These are phyloP conservation scores for Luffia ferchaultella DNA, from an alignment of 2,888 invertebrate genomes.

Conservation along the genomic window DNA sequence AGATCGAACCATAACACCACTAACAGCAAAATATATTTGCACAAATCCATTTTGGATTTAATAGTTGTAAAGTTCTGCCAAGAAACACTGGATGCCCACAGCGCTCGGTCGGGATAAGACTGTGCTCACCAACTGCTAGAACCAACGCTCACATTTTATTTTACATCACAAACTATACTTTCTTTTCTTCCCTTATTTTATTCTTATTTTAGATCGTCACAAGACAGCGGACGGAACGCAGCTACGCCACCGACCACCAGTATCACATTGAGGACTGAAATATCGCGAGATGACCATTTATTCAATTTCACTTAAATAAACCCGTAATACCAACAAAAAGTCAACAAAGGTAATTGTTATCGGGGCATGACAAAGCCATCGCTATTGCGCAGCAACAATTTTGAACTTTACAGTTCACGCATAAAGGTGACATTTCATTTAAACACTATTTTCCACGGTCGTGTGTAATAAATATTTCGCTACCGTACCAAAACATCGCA, in stretches of 20 bases:
- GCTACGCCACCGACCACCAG: neutral
- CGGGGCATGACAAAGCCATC: conserved; percentile 30
- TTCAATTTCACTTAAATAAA: conserved; percentile 65
- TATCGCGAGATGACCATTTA: conserved; percentile 60
- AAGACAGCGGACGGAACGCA: neutral
- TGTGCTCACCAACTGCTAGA: conserved; percentile 21
- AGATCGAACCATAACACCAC: conserved; percentile 34
- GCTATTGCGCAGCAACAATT: neutral
- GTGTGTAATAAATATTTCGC: conserved; percentile 44
- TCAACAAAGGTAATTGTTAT: conserved; percentile 36
- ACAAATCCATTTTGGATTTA: conserved; percentile 32
- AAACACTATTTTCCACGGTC: conserved; percentile 23
- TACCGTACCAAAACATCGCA: conserved; percentile 45
- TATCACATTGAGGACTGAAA: conserved; percentile 46
- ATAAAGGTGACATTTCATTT: conserved; percentile 14
- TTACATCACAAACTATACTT: conserved; percentile 32
- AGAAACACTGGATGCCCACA: too few relatives aligned
- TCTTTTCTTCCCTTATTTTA: conserved; percentile 29
- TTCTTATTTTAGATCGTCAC: conserved; percentile 27
- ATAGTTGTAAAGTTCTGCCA: neutral
- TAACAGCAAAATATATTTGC: conserved; percentile 36
- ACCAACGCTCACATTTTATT: conserved; percentile 44
- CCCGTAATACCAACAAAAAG: conserved; percentile 59
- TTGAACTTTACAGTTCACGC: neutral
- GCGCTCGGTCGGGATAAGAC: neutral